A percentile compares a stretch with the other conserved stretches of the same genome.
Conservation (phyloP, 2,797 vertebrate genomes). For the Pangasius mekongensis region DNA sequence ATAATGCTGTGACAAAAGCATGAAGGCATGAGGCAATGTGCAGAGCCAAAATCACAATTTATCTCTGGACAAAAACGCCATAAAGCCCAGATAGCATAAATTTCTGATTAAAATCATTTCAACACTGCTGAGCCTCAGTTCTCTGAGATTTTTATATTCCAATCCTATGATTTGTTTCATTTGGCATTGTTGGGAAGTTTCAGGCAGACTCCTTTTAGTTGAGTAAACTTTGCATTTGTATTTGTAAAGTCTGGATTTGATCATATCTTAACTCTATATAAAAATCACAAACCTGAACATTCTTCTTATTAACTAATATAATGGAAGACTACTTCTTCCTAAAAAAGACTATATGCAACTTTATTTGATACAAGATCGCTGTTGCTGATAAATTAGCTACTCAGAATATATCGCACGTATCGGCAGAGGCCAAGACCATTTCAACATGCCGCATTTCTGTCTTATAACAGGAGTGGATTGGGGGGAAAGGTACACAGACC, state of each 20-base stretch:
- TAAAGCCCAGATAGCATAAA: conserved; percentile 31
- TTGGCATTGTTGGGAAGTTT: conserved; percentile 46
- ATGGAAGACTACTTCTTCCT: too few relatives aligned
- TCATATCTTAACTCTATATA: background rate
- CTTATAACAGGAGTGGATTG: background rate
- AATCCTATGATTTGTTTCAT: conserved; percentile 32
- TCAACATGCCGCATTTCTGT: background rate
- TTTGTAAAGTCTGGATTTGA: background rate
- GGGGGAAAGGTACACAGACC: background rate
- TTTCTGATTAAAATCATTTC: conserved; percentile 42
- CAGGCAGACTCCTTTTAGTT: conserved; percentile 36
- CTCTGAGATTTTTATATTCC: conserved; percentile 28
- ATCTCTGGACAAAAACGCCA: conserved; percentile 25
- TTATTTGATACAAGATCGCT: background rate
- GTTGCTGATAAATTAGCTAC: background rate
- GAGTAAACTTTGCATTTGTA: conserved; percentile 14
- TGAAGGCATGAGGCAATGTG: background rate
- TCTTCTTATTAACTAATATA: background rate
- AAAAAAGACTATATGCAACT: background rate
- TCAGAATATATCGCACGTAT: background rate
- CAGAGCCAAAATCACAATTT: conserved; percentile 45
- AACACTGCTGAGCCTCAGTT: conserved; percentile 8
- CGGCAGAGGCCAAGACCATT: background rate
- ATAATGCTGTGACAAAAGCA: background rate
- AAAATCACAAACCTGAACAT: background rate